Conservation (phyloP, 2,113 vertebrate genomes). For the Oryzias javanicus region DNA sequence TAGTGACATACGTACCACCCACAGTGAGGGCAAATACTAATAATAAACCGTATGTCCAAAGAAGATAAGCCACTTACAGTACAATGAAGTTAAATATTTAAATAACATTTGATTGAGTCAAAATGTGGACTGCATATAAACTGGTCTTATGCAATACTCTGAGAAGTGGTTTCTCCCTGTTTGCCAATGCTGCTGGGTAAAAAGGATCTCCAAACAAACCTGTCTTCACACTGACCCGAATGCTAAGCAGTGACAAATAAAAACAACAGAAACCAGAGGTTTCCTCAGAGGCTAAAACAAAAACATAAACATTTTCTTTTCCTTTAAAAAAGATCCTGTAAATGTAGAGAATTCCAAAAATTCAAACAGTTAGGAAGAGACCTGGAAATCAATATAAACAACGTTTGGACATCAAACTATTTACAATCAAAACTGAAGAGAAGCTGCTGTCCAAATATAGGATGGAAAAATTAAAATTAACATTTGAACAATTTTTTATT, state of each 20-base stretch:
- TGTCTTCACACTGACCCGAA: slow-evolving; percentile 51
- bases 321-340: no score
- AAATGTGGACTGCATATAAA: slow-evolving; percentile 9
- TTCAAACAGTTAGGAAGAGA: no score
- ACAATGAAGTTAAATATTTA: not conserved
- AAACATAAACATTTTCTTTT: not conserved
- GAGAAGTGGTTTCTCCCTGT: slow-evolving; percentile 19
- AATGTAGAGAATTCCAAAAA: no score
- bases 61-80: slow-evolving; percentile 1
- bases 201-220: slow-evolving; percentile 46
- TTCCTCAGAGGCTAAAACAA: slow-evolving; percentile 14
- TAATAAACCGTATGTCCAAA: slow-evolving; percentile 10
- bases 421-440: no score
- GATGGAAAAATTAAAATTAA: no score
- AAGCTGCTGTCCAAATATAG: no score
- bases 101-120: not conserved
- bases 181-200: slow-evolving; percentile 58
- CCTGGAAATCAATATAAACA: no score
- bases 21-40: slow-evolving; percentile 64
- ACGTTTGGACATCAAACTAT: no score
- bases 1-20: slow-evolving; percentile 66
- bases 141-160: slow-evolving; percentile 31
- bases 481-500: no score
- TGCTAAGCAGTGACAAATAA: slow-evolving; percentile 51
- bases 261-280: slow-evolving; percentile 8